Base-by-base conservation (phyloP, 1,140 invertebrate genomes). In the Eufriesea mexicana region DNA sequence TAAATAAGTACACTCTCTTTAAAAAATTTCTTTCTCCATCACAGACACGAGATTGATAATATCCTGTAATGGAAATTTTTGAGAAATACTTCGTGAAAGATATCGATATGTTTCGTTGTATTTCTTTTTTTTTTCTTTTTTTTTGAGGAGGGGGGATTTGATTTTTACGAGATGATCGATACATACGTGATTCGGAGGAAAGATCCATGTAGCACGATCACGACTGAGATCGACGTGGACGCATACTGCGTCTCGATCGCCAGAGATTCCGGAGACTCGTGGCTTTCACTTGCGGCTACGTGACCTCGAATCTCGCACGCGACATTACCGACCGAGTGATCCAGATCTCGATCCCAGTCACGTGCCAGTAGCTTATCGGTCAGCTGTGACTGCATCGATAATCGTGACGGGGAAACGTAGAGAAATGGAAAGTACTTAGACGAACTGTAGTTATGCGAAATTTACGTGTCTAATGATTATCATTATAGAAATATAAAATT, bases 271-370 rank as follows among this genome's bases (percentile, higher is more conserved):
- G 28, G 54, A 82, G 83, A 67, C 86, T 72, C 70, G 86, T 72
- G 84, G 72, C 87, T 89, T 89, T 89, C 87, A 89, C 87, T 88
- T 14, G 57, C 83, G 74, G 23, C 62, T 77, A 68, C 71, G 75
- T 67, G 80, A 83, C 86, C 86, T 88, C 88, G 87, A 77, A 68
- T 28, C 64, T 84, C 49, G 73, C 55, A 55, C 72, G 35, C 72
- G 20, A 67, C 75, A 12, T 88, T 88, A 88, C 73, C 86, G 86
- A 84, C 68, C 23, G 83, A 68, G 68, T n/a, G 47, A 78, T 68
- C 49, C 23, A 25, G 23, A 67, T 75, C 72, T 51, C 23, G 71
- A 75, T 75, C 42, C 4, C n/a, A 12, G 54, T 57, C 79, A 67
- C 20, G 42, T 67, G 70, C 0, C 23, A 23, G 2, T 5, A 18